Evolutionary conservation across 2,888 invertebrate genomes (phyloP), one percentile per base, ranked within the genome.

Genomic region (Temnothorax unifasciatus): DNA sequence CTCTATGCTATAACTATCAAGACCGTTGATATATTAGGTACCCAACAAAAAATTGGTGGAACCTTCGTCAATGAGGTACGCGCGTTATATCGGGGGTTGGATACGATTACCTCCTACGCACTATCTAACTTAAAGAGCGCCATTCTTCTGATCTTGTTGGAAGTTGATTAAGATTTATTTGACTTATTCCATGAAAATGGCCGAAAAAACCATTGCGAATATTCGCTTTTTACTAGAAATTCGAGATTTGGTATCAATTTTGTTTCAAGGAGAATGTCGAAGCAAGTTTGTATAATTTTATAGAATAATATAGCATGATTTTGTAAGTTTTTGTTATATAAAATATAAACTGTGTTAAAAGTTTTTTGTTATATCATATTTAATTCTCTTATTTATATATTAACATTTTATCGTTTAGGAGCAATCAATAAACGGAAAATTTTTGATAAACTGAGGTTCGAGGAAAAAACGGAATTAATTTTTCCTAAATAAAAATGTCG

Each of bases 101-200:
- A 15, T 63, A 50, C 4, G 15, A 3, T 66, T 66, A 66, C 13
- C n/a, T 44, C 57, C 54, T 41, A 25, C 64, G 64, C 47, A 50
- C 15, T 38, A 15, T 57, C 50, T 38, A 64, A 64, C 6, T 64
- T 34, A 64, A 6, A 29, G 21, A 18, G 8, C 41, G 13, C n/a
- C 11, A n/a, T 34, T 76, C 29, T 54, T 15, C 25, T 3, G 13
- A 34, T 44, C 11, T 79, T 44, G 6, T 11, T 21, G 6, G 5
- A 79, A 44, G 13, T 18, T 34, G n/a, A 59, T 79, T 21, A 34
- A 69, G 69, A 69, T 79, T 79, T 69, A 71, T 69, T n/a, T 34
- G 6, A 77, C 18, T 57, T 59, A 18, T 34, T 54, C 13, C 4
- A 25, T 8, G 2, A 25, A 15, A 25, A 9, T 61, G 9, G 34